Percentiles rank a stretch among this genome's conserved stretches.
phyloP scores from a whole-genome alignment of 2,888 invertebrate genomes.

The Heliconius hortense region DNA sequence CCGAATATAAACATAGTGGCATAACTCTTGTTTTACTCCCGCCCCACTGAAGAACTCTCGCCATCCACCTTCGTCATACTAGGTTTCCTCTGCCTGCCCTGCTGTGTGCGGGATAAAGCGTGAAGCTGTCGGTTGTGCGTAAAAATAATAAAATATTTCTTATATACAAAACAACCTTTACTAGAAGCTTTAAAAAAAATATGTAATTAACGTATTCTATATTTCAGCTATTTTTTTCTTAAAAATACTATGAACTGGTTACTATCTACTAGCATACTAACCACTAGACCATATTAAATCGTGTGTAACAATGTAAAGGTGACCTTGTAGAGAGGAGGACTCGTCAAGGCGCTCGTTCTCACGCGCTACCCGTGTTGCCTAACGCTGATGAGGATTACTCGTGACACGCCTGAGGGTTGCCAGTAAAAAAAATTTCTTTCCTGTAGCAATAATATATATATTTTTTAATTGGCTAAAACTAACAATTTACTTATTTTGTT shows the following conservation, averaged over 20 bases:
- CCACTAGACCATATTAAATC: not conserved
- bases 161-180: not conserved
- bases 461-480: not conserved
- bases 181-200: not conserved
- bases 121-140: no score
- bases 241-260: no score
- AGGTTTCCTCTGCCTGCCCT: no score
- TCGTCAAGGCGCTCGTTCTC: slow-evolving; percentile 69
- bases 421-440: slow-evolving; percentile 25
- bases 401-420: slow-evolving; percentile 55
- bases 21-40: no score
- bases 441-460: not conserved
- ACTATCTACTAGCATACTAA: not conserved
- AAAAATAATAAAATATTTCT: no score
- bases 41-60: no score
- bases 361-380: slow-evolving; percentile 75
- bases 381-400: slow-evolving; percentile 63
- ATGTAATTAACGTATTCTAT: no score
- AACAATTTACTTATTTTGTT: not conserved
- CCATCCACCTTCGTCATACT: no score
- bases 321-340: slow-evolving; percentile 46
- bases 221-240: no score
- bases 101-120: no score
- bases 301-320: slow-evolving; percentile 22
- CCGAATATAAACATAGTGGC: no score